Base-by-base conservation (phyloP, 2,888 invertebrate genomes). In the Mesorhabditis belari region DNA sequence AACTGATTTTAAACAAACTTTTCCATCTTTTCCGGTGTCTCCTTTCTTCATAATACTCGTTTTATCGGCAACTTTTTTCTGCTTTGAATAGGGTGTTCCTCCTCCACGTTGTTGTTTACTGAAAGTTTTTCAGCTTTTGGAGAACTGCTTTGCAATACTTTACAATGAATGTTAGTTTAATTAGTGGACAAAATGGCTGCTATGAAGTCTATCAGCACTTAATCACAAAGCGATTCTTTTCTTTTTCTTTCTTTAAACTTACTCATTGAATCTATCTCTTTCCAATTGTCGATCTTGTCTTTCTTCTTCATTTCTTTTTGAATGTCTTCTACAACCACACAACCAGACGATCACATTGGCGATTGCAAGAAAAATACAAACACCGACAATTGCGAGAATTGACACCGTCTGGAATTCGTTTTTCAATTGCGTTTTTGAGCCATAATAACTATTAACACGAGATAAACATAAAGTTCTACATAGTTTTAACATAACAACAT, bases 281-380 rank as follows among this genome's bases (percentile, higher is more conserved):
- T 69, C 67, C 17, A 61, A 49, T 54, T 62, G 67, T 23, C 65
- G 61, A 25, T 67, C 65, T 17, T 67, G 54, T 25, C 62, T 63
- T 23, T 64, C 67, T 49, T 69, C 67, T 21, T 44, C 55, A 12
- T 64, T 63, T 19, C 64, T 59, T 35, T 66, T 29, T 19, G 65
- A 62, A 60, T 69, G 66, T 23, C 63, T 29, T n/a, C 69, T 62
- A 55, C 69, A 69, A 21, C 69, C 58, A n/a, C 67, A 65, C 62
- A 67, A 59, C 69, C 69, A 69, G 19, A 69, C 49, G 27, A 61
- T 61, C 3, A 64, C 35, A 49, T 65, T 66, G 35, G 56, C 57
- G 9, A 67, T 28, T 9, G 69, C 65, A 4, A 65, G 54, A 51
- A 63, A 5, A 19, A 59, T n/a, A 27, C 67, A 69, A 12, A 67